Base-by-base conservation (phyloP, 2,888 invertebrate species). In the Adineta ricciae region DNA sequence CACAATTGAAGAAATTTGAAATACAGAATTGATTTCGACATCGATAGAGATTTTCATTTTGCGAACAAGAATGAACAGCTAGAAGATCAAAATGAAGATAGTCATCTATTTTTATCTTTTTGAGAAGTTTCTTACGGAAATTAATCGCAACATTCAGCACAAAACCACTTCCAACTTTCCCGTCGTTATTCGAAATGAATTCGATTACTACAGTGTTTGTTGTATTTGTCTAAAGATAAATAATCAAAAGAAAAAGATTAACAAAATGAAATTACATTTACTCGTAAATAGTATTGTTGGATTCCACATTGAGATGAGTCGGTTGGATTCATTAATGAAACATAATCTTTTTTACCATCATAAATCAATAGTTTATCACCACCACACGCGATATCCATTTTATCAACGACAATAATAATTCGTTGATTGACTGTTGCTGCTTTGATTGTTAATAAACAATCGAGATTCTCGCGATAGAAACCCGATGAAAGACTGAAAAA, bases 371-470 rank as follows among this genome's bases (percentile, higher is more conserved):
- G 19, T 64, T 64, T 64, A 64, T 64, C 64, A 64, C 64, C 64
- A 11, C 32, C 16, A 64, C 64, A 64, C 16, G 38, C 73, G 8
- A 78, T 78, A 78, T 78, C 73, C 73, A 78, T 78, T 24, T 78
- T 78, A 41, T 78, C 73, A 78, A 78, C 7, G 7, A 78, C 73
- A 21, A 78, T 78, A 36, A 78, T 78, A 24, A 78, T 78, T 41
- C 73, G 36, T 78, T 78, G 73, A 78, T 16, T 78, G 24, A 41
- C 19, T 41, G 73, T 78, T 4, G 41, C 8, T 41, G 21, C 41
- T 78, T 78, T 78, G 21, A 78, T 78, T n/a, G 73, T 78, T 24
- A 78, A 78, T 78, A 41, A 21, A 24, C 73, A 78, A n/a, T 78
- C 24, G 1, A 41, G 5, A 78, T 78, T 41, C n/a, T 19, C 9